Conservation (phyloP, 2,888 invertebrate genomes). For the Anthrax anthrax region DNA sequence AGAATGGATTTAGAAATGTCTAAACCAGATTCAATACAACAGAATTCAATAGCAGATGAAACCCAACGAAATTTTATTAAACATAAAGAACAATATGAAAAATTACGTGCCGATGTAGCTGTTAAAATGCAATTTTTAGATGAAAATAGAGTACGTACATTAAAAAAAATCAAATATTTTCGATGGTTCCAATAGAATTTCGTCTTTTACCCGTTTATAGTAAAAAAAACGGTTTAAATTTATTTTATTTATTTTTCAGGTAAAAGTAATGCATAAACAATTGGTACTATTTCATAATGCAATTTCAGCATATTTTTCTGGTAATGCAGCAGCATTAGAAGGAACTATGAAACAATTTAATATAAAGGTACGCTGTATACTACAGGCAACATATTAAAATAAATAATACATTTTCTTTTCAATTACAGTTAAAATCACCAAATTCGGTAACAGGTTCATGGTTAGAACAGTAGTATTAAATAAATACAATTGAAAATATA, state of each 20-base stretch:
- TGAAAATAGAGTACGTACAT: constrained; percentile 73
- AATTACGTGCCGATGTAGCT: constrained; percentile 80
- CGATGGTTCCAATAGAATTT: too few relatives aligned
- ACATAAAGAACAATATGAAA: constrained; percentile 83
- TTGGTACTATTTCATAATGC: constrained; percentile 91
- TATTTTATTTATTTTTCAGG: constrained; percentile 45
- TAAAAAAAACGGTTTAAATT: too few relatives aligned
- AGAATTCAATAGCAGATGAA: constrained; percentile 58
- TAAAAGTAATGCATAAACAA: constrained; percentile 98
- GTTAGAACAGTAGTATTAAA: constrained; percentile 52
- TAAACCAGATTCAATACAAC: constrained; percentile 39
- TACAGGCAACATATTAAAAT: neutral
- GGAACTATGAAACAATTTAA: constrained; percentile 91
- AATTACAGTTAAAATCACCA: constrained; percentile 45
- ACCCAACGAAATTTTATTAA: constrained; percentile 68
- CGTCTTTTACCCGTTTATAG: too few relatives aligned
- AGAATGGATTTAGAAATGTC: constrained; percentile 82
- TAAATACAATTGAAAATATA: too few relatives aligned
- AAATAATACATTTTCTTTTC: constrained; percentile 1
- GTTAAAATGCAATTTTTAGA: constrained; percentile 93
- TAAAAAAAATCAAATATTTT: too few relatives aligned
- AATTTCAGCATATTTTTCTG: constrained; percentile 91
- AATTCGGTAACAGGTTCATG: constrained; percentile 65
- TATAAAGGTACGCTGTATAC: constrained; percentile 50
- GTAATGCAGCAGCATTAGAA: constrained; percentile 86